Base-by-base conservation (phyloP, 2,113 vertebrate genomes). In the Dasypus novemcinctus region DNA sequence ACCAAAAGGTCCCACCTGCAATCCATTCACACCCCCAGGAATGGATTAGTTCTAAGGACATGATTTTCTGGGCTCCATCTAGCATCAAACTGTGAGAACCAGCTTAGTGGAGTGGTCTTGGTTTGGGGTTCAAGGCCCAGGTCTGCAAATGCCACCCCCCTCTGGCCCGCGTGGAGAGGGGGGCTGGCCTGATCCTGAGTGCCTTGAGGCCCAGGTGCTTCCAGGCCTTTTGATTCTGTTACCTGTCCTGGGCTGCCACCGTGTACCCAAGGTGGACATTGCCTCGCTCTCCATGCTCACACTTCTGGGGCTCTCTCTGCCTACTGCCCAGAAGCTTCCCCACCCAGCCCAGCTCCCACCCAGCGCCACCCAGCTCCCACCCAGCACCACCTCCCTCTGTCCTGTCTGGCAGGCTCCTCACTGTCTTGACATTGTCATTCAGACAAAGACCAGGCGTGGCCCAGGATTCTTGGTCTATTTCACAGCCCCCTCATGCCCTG, bases 401-500 rank as follows among this genome's bases (percentile, higher is more conserved):
- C 36, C 68, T 68, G 33, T 38, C 13, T 0, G 1, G 7, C 4
- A 4, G 18, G 15, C 4, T 17, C 57, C 7, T 69, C 41, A 12
- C 41, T 76, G 12, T 72, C 29, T 46, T 23, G 7, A 49, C 18
- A 20, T 27, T 12, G 31, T 6, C 21, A 11, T 71, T 83, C 36
- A 29, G 81, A 89, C 68, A 71, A 49, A 61, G 78, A 38, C 27
- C 20, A 36, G 41, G 46, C 29, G 23, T 11, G 23, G 38, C 31
- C 52, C 29, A 1, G 7, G 27, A 23, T 68, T 7, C 64, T 25
- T 8, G 21, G 36, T 74, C n/a, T 5, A 8, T 23, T 20, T 4
- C 33, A n/a, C 12, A 36, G n/a, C 41, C 6, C 1, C 41, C 3
- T 2, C 5, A 0, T 6, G 38, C 21, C 25, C 57, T 25, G 0